Percentiles rank a stretch among this genome's conserved stretches.
Conservation (phyloP, 2,113 vertebrate genomes). For the Spermophilus dauricus region DNA sequence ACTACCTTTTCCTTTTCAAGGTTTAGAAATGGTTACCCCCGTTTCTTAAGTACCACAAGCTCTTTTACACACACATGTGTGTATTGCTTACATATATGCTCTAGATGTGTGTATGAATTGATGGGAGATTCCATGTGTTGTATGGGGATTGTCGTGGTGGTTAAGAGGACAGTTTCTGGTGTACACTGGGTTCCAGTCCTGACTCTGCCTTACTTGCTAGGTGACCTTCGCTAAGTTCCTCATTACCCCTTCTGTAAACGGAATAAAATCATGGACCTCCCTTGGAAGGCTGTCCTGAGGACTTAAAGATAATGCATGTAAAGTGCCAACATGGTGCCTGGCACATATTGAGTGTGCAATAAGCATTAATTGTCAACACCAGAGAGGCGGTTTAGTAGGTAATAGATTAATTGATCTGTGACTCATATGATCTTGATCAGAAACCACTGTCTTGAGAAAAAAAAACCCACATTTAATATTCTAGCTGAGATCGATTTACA, state of each 20-base stretch:
- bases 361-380: background rate
- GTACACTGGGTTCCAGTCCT: background rate
- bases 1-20: background rate
- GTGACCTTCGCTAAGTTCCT: background rate
- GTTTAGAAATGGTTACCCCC: background rate
- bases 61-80: background rate
- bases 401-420: background rate
- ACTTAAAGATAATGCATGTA: background rate
- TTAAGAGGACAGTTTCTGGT: background rate
- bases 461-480: background rate
- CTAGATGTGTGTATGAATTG: background rate
- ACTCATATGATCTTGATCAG: background rate
- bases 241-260: background rate
- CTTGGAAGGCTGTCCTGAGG: background rate
- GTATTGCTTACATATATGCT: background rate
- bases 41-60: background rate
- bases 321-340: background rate
- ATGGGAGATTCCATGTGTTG: background rate
- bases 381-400: background rate
- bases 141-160: background rate
- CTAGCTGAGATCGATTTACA: background rate
- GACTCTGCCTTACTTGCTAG: background rate
- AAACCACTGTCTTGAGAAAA: background rate
- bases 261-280: background rate
- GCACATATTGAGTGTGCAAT: background rate